Evolutionary conservation across 37 sponge, comb jelly and placozoan genomes (phyloP), one percentile per base, ranked within the genome.

Genomic region (Diacarnus erythraeanus): DNA sequence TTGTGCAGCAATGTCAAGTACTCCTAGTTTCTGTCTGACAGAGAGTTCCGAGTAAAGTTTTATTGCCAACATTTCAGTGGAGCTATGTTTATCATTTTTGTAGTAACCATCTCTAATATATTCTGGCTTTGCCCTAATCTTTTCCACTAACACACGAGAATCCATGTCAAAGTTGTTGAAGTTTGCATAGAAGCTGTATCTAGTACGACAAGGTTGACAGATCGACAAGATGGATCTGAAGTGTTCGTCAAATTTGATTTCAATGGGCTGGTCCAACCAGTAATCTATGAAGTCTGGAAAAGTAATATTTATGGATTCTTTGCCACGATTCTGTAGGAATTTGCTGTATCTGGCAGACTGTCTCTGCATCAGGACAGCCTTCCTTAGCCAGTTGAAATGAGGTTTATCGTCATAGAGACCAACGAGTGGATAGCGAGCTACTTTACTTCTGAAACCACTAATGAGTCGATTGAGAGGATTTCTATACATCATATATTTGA

Each of bases 401-500:
- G 84, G 84, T 3, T 29, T 27, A 2, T 47, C 41, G 3, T 66
- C 23, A 0, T 76, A 39, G 17, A 75, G 57, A 1, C 84, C 84
- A 0, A 38, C 2, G 21, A 83, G 42, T 0, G 84, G 84, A 38
- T 29, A 80, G 25, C 77, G 57, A 9, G 44, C 33, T 3, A 88
- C 83, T 65, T 88, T 88, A 51, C 64, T 73, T 23, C 88, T 57
- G 64, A 81, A 88, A 0, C 73, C 83, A 36, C 83, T 81, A 23
- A 77, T 42, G 30, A 88, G 47, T 25, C 88, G 43, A 25, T 88
- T 78, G 31, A 88, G 66, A 29, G 88, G 88, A 56, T 88, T 88
- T 17, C 88, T 67, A 37, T 42, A 77, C 88, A 88, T 88, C n/a
- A 74, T 65, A 58, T 77, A 88, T 57, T 88, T 88, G 83, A 72